Evolutionary conservation across 2,797 vertebrate species (phyloP).

Genomic region (Sitta carolinensis): DNA sequence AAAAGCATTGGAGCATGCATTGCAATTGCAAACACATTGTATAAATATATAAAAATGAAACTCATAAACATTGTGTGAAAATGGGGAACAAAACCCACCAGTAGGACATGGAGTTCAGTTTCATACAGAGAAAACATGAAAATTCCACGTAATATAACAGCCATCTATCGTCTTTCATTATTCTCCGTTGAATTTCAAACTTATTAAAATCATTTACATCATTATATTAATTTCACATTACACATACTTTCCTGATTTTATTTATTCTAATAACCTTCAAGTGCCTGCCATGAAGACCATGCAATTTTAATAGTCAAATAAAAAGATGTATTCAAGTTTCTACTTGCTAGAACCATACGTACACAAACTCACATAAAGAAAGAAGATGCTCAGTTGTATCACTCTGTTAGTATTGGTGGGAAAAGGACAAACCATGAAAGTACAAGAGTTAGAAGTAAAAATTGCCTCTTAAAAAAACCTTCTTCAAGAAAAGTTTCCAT

Average conservation of each 20-base stretch:
- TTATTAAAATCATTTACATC: not conserved
- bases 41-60: not conserved
- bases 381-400: not conserved
- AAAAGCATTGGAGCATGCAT: not conserved
- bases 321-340: slow-evolving; percentile 44
- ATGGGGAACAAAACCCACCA: not conserved
- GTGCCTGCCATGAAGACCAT: slow-evolving; percentile 12
- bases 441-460: not conserved
- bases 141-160: not conserved
- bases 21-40: not conserved
- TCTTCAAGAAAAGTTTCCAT: not conserved
- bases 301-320: slow-evolving; percentile 56
- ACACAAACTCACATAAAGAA: not conserved
- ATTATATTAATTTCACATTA: not conserved
- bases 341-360: not conserved
- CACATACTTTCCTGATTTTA: not conserved
- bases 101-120: not conserved
- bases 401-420: not conserved
- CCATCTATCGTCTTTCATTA: not conserved
- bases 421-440: not conserved
- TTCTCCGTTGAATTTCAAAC: not conserved
- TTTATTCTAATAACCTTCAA: not conserved
- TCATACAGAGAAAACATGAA: not conserved
- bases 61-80: not conserved
- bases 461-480: not conserved